Evolutionary conservation across 2,113 vertebrate genomes (phyloP), one percentile per base, ranked within the genome.

Genomic region (Macheiramphus alcinus): DNA sequence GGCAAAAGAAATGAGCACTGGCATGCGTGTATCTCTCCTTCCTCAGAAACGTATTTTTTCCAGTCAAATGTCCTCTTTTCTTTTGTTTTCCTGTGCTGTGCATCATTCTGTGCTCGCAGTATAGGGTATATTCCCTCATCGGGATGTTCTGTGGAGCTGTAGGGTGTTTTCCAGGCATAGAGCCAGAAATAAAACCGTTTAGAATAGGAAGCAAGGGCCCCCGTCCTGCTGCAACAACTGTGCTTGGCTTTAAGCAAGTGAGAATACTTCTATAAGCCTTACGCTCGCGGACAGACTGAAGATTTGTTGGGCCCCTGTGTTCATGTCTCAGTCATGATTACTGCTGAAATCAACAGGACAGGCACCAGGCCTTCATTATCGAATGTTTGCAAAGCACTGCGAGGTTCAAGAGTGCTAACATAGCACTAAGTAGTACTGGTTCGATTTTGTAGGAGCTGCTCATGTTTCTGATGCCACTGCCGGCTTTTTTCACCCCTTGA

Each of bases 261-360:
- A 8, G 38, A 75, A 34, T 10, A 8, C 5, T 45, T 78, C 68
- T 32, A 1, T 22, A n/a, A 12, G 11, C 27, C 21, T 11, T 12
- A 10, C 1, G 4, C 22, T 68, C 9, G 1, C 2, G 25, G 45
- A 9, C 26, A 23, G 11, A 9, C 12, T 18, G 21, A 31, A 29
- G 13, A 21, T 36, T 19, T 25, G 40, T 5, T 17, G 20, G 16
- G 9, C 11, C 43, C 32, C 1, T 0, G 0, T 3, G 4, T 7
- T 36, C 23, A 3, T 5, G 14, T n/a, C 65, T 53, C 26, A 3
- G 11, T 14, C 7, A 1, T n/a, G 61, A 29, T n/a, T 16, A 3
- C 34, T 11, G 11, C 36, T 18, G 45, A 31, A 32, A 18, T 9
- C 40, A 59, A 63, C 7, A 23, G 48, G 43, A 45, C 2, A 3